These are phyloP conservation scores for Achlya flavicornis DNA, from an alignment of 2,888 invertebrate species.

Conservation along the genomic window DNA sequence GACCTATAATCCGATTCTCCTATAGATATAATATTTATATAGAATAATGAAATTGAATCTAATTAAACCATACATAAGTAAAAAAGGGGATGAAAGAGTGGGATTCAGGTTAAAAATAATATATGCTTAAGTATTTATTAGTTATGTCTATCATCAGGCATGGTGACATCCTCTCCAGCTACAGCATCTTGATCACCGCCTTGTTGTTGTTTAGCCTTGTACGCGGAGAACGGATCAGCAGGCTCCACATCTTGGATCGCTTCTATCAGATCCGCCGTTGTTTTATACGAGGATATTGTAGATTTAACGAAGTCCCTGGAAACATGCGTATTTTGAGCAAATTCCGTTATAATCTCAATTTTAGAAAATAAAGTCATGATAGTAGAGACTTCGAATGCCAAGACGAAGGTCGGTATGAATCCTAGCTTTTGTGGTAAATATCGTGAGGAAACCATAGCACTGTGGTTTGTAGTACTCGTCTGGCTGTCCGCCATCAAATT, in stretches of 20 bases:
- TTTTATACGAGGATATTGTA: slow-evolving; percentile 73
- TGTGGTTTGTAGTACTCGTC: too few species aligned
- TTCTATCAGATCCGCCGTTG: slow-evolving; percentile 62
- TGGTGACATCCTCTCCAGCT: slow-evolving; percentile 33
- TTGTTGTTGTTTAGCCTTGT: background rate
- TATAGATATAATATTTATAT: too few species aligned
- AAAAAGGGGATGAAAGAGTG: background rate
- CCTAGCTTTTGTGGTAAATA: too few species aligned
- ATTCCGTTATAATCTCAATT: background rate
- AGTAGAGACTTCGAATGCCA: too few species aligned
- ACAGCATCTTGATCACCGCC: background rate
- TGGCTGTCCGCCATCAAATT: too few species aligned
- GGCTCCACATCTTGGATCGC: slow-evolving; percentile 60
- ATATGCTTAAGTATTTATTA: slow-evolving; percentile 9
- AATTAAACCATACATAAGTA: too few species aligned
- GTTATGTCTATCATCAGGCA: slow-evolving; percentile 40
- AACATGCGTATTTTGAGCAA: background rate
- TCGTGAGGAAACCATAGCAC: too few species aligned
- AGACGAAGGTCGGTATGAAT: too few species aligned
- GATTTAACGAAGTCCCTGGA: slow-evolving; percentile 70
- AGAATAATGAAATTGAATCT: too few species aligned
- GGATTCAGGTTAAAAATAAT: background rate
- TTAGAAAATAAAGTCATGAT: too few species aligned
- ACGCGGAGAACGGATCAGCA: slow-evolving; percentile 16
- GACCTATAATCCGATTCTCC: too few species aligned